Evolutionary conservation across 1,140 invertebrate genomes (phyloP).

Genomic region (Grapholita molesta): DNA sequence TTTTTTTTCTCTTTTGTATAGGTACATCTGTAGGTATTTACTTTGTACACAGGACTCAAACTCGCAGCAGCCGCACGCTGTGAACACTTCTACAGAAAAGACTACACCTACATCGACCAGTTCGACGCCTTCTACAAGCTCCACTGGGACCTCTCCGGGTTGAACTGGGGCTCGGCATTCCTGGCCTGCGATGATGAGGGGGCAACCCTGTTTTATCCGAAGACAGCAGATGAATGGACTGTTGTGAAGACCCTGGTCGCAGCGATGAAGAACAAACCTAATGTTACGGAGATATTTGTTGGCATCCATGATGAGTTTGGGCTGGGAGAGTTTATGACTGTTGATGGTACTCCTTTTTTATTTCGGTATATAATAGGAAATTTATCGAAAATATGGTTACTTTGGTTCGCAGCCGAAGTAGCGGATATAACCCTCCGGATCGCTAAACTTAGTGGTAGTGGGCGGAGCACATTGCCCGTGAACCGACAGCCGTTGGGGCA

Average conservation of each 20-base stretch:
- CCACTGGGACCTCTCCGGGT: conserved; percentile 17
- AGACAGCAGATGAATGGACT: conserved; percentile 22
- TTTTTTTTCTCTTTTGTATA: no score
- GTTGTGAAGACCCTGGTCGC: conserved; percentile 26
- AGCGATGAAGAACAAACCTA: neutral
- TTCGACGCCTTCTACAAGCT: conserved; percentile 40
- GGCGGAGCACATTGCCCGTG: no score
- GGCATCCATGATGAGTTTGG: conserved; percentile 31
- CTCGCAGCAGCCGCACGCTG: neutral
- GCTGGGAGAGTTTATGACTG: conserved; percentile 30
- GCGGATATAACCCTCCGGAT: no score
- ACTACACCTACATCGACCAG: conserved; percentile 33
- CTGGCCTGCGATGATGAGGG: conserved; percentile 32
- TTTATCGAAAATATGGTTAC: no score
- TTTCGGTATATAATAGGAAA: neutral
- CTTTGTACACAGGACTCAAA: neutral
- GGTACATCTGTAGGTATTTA: no score
- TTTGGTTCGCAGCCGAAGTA: no score
- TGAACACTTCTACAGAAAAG: conserved; percentile 28
- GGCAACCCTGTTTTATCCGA: conserved; percentile 29
- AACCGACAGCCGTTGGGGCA: no score
- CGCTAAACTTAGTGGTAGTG: no score
- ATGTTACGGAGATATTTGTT: conserved; percentile 29
- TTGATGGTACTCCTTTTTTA: conserved; percentile 24
- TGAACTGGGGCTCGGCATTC: conserved; percentile 25